A percentile compares a stretch with the other conserved stretches of the same genome.
Evolutionary conservation across 2,113 vertebrate genomes (phyloP).

Genomic region (Procavia capensis): DNA sequence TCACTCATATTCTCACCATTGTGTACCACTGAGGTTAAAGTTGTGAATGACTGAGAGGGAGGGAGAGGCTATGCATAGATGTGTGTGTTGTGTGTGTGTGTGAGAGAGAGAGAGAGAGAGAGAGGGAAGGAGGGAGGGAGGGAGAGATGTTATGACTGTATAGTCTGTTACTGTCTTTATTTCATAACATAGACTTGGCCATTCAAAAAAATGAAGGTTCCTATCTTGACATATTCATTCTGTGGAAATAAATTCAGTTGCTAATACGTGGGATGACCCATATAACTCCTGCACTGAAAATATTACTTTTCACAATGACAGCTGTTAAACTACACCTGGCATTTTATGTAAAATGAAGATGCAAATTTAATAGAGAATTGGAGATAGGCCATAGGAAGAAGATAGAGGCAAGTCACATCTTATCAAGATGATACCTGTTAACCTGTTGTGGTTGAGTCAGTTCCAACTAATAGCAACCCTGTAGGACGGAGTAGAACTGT

Average conservation of each 20-base stretch:
- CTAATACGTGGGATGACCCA: slow-evolving; percentile 39
- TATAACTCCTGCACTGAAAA: slow-evolving; percentile 52
- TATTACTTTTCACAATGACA: slow-evolving; percentile 58
- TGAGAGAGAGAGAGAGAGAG: too few relatives aligned
- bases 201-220: background rate
- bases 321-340: slow-evolving; percentile 5
- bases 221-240: slow-evolving; percentile 60
- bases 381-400: background rate
- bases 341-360: background rate
- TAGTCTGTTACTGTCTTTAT: background rate
- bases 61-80: background rate
- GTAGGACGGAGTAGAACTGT: too few relatives aligned
- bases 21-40: background rate
- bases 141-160: background rate
- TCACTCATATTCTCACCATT: background rate
- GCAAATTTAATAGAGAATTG: background rate
- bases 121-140: too few relatives aligned
- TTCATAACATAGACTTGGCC: slow-evolving; percentile 6
- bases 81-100: too few relatives aligned
- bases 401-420: slow-evolving; percentile 7
- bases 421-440: background rate
- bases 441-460: too few relatives aligned
- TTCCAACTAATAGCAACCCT: too few relatives aligned
- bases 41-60: background rate
- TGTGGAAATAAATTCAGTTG: slow-evolving; percentile 60